A percentile compares a stretch with the other conserved stretches of the same genome.
These are phyloP conservation scores for Platygyra sinensis DNA, from an alignment of 64 coral and sea anemone species.

Conservation along the genomic window DNA sequence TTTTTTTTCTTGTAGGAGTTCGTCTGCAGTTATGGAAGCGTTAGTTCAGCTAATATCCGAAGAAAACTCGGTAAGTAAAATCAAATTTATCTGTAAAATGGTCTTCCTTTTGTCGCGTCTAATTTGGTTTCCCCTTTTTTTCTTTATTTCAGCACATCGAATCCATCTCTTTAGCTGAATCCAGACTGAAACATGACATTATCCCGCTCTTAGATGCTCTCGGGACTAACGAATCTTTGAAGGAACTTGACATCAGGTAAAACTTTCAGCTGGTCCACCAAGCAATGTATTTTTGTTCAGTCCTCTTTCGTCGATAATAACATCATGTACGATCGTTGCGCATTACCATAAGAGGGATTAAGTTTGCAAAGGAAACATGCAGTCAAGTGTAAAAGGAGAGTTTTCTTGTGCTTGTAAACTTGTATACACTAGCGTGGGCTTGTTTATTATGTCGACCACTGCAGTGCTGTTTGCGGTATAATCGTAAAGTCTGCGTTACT, in stretches of 20 bases:
- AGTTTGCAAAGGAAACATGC: no score
- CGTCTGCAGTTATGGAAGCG: constrained; percentile 77
- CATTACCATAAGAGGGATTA: no score
- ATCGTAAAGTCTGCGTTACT: no score
- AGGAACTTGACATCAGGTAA: constrained; percentile 92
- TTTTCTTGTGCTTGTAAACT: no score
- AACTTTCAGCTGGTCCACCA: no score
- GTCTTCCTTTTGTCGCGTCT: background rate
- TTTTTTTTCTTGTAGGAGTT: constrained; percentile 32
- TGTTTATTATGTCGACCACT: no score
- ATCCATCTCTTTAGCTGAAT: constrained; percentile 86
- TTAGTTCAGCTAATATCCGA: constrained; percentile 87
- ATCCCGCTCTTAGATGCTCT: constrained; percentile 85
- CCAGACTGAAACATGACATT: constrained; percentile 83
- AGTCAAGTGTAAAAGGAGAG: no score
- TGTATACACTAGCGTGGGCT: no score
- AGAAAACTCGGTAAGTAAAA: constrained; percentile 85
- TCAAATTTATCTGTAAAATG: background rate
- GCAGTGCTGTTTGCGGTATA: no score
- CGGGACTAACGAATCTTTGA: constrained; percentile 94
- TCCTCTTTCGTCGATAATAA: background rate
- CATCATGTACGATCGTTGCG: no score
- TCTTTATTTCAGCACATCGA: constrained; percentile 57
- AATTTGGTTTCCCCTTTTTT: background rate
- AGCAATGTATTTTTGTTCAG: background rate